phyloP scores from a whole-genome alignment of 53 echinoderm and acorn worm genomes.

The Echinarachnius parma region DNA sequence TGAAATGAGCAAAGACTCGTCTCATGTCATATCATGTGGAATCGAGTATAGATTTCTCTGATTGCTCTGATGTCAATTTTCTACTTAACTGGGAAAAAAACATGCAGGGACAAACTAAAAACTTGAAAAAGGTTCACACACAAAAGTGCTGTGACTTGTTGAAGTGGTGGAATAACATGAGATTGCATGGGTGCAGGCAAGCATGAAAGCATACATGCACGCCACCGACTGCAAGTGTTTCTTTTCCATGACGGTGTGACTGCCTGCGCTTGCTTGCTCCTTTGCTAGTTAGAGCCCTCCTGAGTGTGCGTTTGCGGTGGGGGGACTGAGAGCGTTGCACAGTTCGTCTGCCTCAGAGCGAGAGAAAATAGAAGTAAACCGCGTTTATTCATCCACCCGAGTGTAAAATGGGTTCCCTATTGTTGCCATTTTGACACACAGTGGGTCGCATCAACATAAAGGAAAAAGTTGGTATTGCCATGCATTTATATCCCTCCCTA shows the following conservation, averaged over 20 bases:
- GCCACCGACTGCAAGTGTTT: slow-evolving; percentile 33
- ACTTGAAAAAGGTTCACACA: neutral
- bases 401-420: slow-evolving; percentile 44
- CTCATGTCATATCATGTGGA: too few relatives aligned
- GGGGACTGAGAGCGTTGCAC: slow-evolving; percentile 3
- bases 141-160: slow-evolving; percentile 33
- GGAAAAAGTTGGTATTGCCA: too few relatives aligned
- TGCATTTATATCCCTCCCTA: neutral
- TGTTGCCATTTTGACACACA: slow-evolving; percentile 48
- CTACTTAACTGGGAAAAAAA: too few relatives aligned
- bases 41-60: too few relatives aligned
- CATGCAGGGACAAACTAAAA: too few relatives aligned
- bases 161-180: slow-evolving; percentile 11
- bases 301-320: neutral
- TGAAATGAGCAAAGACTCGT: too few relatives aligned
- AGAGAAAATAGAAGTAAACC: slow-evolving; percentile 22
- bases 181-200: neutral
- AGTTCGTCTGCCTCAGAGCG: neutral
- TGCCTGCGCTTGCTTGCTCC: slow-evolving; percentile 31
- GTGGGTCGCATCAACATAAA: slow-evolving; percentile 41
- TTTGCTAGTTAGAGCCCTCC: neutral
- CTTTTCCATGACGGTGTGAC: slow-evolving; percentile 34
- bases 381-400: slow-evolving; percentile 35
- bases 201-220: neutral
- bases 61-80: too few relatives aligned